Evolutionary conservation across 37 sponge, comb jelly and placozoan species (phyloP).

Genomic region (Agelas oroides): DNA sequence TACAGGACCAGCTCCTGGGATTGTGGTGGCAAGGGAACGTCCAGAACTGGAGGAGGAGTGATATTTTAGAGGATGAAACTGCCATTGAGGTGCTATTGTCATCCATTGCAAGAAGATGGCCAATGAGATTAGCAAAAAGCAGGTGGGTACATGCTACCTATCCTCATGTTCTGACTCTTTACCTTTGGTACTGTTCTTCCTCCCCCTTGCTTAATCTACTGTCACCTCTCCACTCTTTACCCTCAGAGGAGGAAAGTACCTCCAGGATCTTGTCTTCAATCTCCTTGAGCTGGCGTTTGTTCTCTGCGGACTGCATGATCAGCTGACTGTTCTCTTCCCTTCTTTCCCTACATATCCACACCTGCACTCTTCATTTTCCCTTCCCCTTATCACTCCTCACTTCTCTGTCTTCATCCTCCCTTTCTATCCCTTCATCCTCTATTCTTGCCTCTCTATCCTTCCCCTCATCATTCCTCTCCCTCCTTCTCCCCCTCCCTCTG

Average conservation of each 20-base stretch:
- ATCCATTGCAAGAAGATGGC: conserved; percentile 95
- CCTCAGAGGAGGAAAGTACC: conserved; percentile 96
- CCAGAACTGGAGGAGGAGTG: conserved; percentile 99
- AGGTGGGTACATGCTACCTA: no score
- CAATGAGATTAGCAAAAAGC: conserved; percentile 98
- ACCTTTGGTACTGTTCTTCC: background rate
- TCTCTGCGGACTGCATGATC: conserved; percentile 94
- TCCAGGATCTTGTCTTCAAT: conserved; percentile 99
- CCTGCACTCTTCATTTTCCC: background rate
- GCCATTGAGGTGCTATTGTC: conserved; percentile 97
- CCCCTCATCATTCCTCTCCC: no score
- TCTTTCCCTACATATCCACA: background rate
- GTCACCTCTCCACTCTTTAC: no score
- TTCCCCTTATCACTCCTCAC: background rate
- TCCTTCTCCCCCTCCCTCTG: no score
- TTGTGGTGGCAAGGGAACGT: conserved; percentile 95
- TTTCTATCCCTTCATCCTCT: no score
- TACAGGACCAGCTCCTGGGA: conserved; percentile 99
- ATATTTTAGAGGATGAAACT: conserved; percentile 98
- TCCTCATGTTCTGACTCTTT: background rate
- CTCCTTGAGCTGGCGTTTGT: conserved; percentile 99
- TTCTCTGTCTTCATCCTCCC: no score
- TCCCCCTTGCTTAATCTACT: background rate
- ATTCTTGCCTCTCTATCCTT: no score
- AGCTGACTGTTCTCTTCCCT: conserved; percentile 95